Evolutionary conservation across 2,113 vertebrate species (phyloP).

Genomic region (Symphodus melops): DNA sequence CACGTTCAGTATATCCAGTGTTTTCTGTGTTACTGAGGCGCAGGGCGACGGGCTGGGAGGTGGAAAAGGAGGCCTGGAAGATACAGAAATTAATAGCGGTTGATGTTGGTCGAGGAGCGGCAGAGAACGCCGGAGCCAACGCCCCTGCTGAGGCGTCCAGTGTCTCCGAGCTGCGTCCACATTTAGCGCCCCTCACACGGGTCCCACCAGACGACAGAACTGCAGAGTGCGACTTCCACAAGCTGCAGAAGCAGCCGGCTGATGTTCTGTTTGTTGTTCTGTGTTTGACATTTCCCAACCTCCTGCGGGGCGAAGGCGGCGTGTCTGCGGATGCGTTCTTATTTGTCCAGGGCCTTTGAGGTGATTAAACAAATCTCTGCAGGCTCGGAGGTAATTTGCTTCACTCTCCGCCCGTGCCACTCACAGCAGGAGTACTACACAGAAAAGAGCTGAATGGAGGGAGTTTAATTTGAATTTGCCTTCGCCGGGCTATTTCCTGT

Average conservation of each 20-base stretch:
- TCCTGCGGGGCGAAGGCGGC: neutral
- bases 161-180: neutral
- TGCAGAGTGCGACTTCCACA: neutral
- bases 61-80: neutral
- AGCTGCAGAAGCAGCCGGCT: neutral
- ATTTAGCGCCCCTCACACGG: neutral
- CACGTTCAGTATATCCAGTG: no score
- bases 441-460: slow-evolving; percentile 6
- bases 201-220: neutral
- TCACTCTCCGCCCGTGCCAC: neutral
- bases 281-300: slow-evolving; percentile 28
- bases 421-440: slow-evolving; percentile 6
- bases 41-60: no score
- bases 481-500: neutral
- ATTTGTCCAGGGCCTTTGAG: slow-evolving; percentile 52
- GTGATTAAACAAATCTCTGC: slow-evolving; percentile 42
- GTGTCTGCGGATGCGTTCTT: slow-evolving; percentile 3
- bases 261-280: neutral
- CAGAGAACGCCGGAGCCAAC: neutral
- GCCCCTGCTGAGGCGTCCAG: neutral
- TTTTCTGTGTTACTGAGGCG: no score
- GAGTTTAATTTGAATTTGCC: neutral
- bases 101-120: neutral
- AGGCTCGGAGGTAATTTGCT: slow-evolving; percentile 44
- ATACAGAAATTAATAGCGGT: neutral